Conservation (phyloP, 2,113 vertebrate genomes). For the Colistium nudipinnis region DNA sequence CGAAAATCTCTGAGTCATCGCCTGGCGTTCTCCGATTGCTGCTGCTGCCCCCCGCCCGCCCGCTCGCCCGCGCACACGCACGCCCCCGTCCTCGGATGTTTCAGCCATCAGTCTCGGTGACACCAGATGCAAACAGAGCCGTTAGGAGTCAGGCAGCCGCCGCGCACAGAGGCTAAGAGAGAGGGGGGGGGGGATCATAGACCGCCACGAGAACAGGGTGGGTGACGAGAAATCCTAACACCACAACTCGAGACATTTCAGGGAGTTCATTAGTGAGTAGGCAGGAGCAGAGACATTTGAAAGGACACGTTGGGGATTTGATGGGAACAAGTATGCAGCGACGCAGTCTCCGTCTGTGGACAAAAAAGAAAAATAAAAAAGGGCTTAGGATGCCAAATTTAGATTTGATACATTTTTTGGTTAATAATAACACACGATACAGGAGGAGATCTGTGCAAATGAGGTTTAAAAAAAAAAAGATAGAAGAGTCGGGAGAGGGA, state of each 20-base stretch:
- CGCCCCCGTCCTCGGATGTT: slow-evolving; percentile 30
- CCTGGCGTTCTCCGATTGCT: slow-evolving; percentile 41
- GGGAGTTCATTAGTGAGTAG: slow-evolving; percentile 24
- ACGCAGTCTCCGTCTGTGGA: not conserved
- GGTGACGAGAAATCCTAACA: no score
- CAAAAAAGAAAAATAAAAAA: not conserved
- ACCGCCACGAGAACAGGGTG: not conserved
- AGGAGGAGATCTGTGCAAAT: no score
- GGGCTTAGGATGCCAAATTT: no score
- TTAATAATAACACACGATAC: no score
- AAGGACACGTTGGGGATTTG: slow-evolving; percentile 8
- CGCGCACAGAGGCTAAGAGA: slow-evolving; percentile 6
- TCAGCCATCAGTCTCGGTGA: slow-evolving; percentile 37
- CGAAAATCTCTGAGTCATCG: slow-evolving; percentile 69
- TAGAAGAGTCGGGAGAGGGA: no score
- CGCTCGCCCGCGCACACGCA: not conserved
- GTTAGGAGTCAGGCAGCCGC: slow-evolving; percentile 30
- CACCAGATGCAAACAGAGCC: slow-evolving; percentile 45
- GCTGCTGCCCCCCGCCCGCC: not conserved
- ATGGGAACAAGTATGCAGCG: not conserved
- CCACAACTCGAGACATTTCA: not conserved
- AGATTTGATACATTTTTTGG: no score
- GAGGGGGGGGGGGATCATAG: slow-evolving; percentile 19
- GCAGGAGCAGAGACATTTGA: slow-evolving; percentile 1
- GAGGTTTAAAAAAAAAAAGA: no score